These are phyloP conservation scores for Melospiza georgiana DNA, from an alignment of 2,113 vertebrate species.

Conservation along the genomic window DNA sequence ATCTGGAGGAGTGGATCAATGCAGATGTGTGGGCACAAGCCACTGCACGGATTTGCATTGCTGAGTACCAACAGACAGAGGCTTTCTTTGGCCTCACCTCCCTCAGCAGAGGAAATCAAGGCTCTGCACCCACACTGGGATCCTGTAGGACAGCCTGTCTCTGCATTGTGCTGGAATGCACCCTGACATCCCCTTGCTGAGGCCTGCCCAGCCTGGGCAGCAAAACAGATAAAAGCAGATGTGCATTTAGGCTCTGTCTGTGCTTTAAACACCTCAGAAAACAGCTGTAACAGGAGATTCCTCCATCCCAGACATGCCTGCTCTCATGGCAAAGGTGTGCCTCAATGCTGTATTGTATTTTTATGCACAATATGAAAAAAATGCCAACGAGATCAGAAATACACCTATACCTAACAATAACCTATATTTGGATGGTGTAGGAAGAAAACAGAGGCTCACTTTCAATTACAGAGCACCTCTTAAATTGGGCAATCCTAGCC, in stretches of 20 bases:
- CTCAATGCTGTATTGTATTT: fast-evolving
- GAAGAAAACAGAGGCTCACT: background rate
- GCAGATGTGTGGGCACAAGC: background rate
- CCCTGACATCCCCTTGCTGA: background rate
- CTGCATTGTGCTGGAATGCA: background rate
- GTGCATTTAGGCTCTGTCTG: background rate
- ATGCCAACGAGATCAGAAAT: background rate
- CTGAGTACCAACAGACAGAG: background rate
- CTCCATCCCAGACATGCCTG: background rate
- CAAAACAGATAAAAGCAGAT: background rate
- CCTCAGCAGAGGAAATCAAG: background rate
- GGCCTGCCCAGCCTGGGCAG: background rate
- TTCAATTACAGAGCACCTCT: background rate
- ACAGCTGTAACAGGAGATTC: background rate
- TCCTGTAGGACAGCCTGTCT: background rate
- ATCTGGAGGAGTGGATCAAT: background rate
- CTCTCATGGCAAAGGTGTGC: background rate
- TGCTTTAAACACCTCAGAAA: background rate
- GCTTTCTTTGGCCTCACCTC: background rate
- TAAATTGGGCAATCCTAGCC: background rate
- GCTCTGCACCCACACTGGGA: background rate
- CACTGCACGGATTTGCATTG: background rate
- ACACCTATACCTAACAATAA: background rate
- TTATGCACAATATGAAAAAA: background rate
- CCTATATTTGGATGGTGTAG: background rate